Conservation (phyloP, 2,113 vertebrate species). For the Alces alces region DNA sequence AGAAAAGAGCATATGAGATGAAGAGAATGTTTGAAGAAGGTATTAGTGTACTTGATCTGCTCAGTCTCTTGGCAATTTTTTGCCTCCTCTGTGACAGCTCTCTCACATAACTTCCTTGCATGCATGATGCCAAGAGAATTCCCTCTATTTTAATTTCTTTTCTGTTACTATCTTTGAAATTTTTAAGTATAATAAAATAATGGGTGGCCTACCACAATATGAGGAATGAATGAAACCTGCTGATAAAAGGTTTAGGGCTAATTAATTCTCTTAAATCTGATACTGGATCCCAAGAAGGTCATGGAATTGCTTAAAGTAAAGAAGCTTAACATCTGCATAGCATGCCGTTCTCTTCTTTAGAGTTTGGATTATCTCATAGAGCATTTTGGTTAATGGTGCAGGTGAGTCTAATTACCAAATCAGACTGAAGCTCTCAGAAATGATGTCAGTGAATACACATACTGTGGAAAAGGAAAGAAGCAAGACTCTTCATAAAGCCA, state of each 20-base stretch:
- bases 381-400: background rate
- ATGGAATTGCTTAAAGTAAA: background rate
- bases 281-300: background rate
- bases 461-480: background rate
- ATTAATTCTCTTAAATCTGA: background rate
- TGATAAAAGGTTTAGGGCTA: background rate
- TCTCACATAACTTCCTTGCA: background rate
- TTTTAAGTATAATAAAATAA: background rate
- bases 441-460: background rate
- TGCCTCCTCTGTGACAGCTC: background rate
- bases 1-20: background rate
- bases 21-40: background rate
- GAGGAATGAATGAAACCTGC: background rate
- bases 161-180: background rate
- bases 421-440: background rate
- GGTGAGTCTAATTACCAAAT: background rate
- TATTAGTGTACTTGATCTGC: background rate
- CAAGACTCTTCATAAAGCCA: background rate
- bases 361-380: background rate
- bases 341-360: background rate
- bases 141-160: background rate
- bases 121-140: background rate
- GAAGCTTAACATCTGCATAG: background rate
- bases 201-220: background rate
- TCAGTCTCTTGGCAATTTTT: background rate